Evolutionary conservation across 53 echinoderm and acorn worm species (phyloP).

Genomic region (Echinarachnius parma): DNA sequence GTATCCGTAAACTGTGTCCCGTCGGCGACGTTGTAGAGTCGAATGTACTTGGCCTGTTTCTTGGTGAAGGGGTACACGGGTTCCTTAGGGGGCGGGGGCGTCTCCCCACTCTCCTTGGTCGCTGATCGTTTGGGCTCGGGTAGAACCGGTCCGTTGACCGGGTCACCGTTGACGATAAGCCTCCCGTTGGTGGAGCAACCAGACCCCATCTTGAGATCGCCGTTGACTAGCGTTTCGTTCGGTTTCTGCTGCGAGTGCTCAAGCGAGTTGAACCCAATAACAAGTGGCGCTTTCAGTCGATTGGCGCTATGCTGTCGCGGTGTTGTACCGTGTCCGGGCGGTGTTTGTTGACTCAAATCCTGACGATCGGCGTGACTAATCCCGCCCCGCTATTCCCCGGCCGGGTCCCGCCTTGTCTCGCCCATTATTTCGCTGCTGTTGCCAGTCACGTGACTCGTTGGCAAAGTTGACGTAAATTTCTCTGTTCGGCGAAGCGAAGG

Average conservation of each 20-base stretch:
- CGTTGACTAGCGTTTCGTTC: constrained; percentile 36
- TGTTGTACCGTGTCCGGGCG: constrained; percentile 28
- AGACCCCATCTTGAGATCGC: constrained; percentile 48
- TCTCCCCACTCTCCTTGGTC: constrained; percentile 44
- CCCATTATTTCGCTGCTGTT: constrained; percentile 5
- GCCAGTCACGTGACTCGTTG: constrained; percentile 32
- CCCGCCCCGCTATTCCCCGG: constrained; percentile 8
- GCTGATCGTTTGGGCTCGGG: too few species aligned
- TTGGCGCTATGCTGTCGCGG: constrained; percentile 14
- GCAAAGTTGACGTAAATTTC: constrained; percentile 40
- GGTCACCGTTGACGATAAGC: constrained; percentile 24
- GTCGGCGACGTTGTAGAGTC: constrained; percentile 77
- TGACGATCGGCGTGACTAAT: constrained; percentile 7
- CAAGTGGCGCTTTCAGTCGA: constrained; percentile 29
- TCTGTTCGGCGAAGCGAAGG: constrained; percentile 45
- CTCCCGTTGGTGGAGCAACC: constrained; percentile 55
- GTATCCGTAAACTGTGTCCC: constrained; percentile 93
- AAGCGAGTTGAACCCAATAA: constrained; percentile 7
- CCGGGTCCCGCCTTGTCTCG: too few species aligned
- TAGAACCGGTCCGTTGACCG: not conserved
- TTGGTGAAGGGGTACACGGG: constrained; percentile 52
- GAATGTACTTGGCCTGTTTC: constrained; percentile 67
- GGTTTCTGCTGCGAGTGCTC: not conserved
- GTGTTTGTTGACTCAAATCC: constrained; percentile 48
- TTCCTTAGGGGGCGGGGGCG: constrained; percentile 19